Base-by-base conservation (phyloP, 2,888 invertebrate species). In the Agrotis puta region DNA sequence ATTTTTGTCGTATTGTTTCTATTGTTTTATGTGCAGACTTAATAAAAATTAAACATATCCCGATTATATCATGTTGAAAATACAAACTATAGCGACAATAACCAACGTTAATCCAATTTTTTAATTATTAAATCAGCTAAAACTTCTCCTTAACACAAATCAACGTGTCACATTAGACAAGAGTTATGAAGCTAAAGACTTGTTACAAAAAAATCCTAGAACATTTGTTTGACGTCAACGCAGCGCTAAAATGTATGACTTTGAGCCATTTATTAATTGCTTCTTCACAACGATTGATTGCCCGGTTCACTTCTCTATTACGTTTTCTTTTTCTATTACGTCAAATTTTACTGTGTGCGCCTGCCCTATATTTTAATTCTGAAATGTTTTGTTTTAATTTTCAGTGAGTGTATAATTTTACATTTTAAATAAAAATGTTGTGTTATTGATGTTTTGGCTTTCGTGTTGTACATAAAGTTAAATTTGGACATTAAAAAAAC, bases 141-240 rank as follows among this genome's bases (percentile, higher is more conserved):
- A 73, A 70, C 85, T 85, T 75, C 83, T 64, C 86, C 88, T 88
- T 89, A 90, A 90, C 81, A 87, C 86, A 89, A 90, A 90, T 89
- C 88, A 84, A 75, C 61, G 65, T 89, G 92, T 91, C 93, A 92
- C 92, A 92, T 92, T 92, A 92, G 84, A 88, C 76, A 90, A 92
- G 92, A 93, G 81, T 90, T 91, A 92, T 91, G 79, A 70, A 85
- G 67, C 80, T 75, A 79, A 80, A 83, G 80, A 79, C 74, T 80
- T 75, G 80, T 83, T 82, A 85, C 74, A 87, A 88, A 91, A 88
- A 89, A 87, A 85, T 81, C 77, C 74, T 82, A 61, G 70, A 81
- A 83, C 85, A 86, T 85, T 87, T 86, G 88, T 90, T 81, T 92
- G 93, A 93, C 93, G 93, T 94, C 94, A 92, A 90, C 93, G 90